Base-by-base conservation (phyloP, 2,888 invertebrate species). In the Archips crataeganus region DNA sequence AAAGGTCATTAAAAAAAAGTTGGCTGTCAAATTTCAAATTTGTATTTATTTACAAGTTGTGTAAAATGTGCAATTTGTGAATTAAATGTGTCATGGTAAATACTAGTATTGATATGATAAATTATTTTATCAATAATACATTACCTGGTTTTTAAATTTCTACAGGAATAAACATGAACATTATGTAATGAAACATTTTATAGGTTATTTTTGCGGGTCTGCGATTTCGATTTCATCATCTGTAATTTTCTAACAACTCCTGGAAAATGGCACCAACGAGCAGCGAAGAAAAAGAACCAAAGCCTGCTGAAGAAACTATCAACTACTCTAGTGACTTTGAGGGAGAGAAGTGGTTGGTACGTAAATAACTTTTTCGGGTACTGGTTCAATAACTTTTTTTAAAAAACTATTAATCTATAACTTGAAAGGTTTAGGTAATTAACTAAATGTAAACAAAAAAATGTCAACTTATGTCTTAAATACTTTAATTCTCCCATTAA, bases 321-420 rank as follows among this genome's bases (percentile, higher is more conserved):
- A 65, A 54, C 10, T 42, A 45, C 49, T 47, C 36, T 34, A 54
- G n/a, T 65, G 64, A 70, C 13, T 13, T 64, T 11, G 74, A 64
- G 3, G 49, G 63, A 77, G 92, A 93, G 76, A 89, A 86, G 76
- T 93, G 92, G 92, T 76, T 92, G 87, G 93, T 93, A 72, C 75
- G 88, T 81, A 72, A 42, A 54, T 1, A 4, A 36, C n/a, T 11
- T 13, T 39, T 39, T 39, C 5, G 3, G 6, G 6, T 39, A 39
- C 5, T 6, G 6, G 39, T 39, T 39, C 5, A 39, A 6, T 39
- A 39, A 39, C 39, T 39, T 39, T 39, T 39, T 39, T 5, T 23
- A 23, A 23, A 39, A 39, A 39, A 6, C 39, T n/a, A n/a, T n/a
- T n/a, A n/a, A n/a, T n/a, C n/a, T n/a, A n/a, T n/a, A n/a, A n/a